These are phyloP conservation scores for Thalassaphorura encarpata DNA, from an alignment of 1,140 invertebrate genomes.

Conservation along the genomic window DNA sequence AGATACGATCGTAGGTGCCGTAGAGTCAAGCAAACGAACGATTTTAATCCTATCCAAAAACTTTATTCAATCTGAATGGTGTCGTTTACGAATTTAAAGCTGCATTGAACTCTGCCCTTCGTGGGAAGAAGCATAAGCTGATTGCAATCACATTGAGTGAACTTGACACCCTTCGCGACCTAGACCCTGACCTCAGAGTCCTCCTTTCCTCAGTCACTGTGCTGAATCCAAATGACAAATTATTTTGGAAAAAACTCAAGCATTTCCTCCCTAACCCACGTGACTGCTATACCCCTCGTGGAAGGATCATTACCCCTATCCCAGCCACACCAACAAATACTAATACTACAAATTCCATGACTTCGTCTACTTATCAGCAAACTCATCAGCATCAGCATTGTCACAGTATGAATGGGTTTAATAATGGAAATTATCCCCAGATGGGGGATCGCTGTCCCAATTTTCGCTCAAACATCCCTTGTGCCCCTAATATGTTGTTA, in stretches of 20 bases:
- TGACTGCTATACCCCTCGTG: too few species aligned
- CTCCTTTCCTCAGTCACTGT: conserved; percentile 81
- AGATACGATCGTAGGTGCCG: conserved; percentile 80
- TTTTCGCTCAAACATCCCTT: too few species aligned
- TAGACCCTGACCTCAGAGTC: conserved; percentile 77
- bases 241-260: conserved; percentile 88
- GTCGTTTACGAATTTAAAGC: conserved; percentile 84
- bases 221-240: conserved; percentile 81
- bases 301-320: too few species aligned
- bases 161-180: conserved; percentile 65
- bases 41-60: conserved; percentile 83
- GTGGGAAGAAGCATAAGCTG: conserved; percentile 47
- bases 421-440: too few species aligned
- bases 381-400: too few species aligned
- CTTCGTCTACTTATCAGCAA: too few species aligned
- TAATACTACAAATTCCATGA: too few species aligned
- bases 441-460: too few species aligned
- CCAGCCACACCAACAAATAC: too few species aligned
- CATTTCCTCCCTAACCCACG: conserved; percentile 75
- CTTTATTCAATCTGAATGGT: conserved; percentile 89
- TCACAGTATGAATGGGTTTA: too few species aligned
- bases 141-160: conserved; percentile 79
- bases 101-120: conserved; percentile 76
- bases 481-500: background rate
- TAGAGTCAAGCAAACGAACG: conserved; percentile 77